Base-by-base conservation (phyloP, 2,888 invertebrate genomes). In the Melieria crassipennis region DNA sequence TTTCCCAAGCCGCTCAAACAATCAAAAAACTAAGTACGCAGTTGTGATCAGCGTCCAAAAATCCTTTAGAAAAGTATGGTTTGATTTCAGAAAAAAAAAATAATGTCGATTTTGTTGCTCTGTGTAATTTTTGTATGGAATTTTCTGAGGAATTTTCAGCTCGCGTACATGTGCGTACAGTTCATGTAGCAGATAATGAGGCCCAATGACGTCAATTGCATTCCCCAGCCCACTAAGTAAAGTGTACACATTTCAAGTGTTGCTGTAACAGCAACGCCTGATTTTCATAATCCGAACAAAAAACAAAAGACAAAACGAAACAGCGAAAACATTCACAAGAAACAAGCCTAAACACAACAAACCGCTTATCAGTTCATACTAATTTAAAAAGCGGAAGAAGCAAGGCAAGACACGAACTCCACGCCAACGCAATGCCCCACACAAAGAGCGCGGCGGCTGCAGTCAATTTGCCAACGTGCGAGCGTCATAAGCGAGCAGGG, bases 161-260 rank as follows among this genome's bases (percentile, higher is more conserved):
- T 30, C 30, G 30, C 30, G 3, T 30, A 30, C 30, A 30, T 30
- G 30, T 30, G 30, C 30, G 30, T 30, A 30, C 30, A 1, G 30
- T 30, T 2, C 30, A 30, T 30, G 30, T 30, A 30, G 30, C 43
- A 43, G 16, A 60, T 45, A 60, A 50, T 45, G 52, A 5, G 45
- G 4, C 11, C 45, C 45, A 50, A 43, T 67, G 67, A 67, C 67
- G 67, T 61, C 67, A 67, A 67, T 67, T 58, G 48, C 67, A 61
- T 67, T 50, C 52, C 48, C 9, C 6, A 48, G 16, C 13, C 42
- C 5, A 42, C 13, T 13, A 47, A 48, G 11, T 5, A 42, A 46
- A 13, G 50, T 50, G 11, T 50, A 11, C 11, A 10, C 50, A 50
- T 10, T 11, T 10, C 9, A 11, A 10, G 11, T 10, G 50, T 9